Conservation (phyloP, 2,113 vertebrate genomes). For the Ahaetulla prasina region DNA sequence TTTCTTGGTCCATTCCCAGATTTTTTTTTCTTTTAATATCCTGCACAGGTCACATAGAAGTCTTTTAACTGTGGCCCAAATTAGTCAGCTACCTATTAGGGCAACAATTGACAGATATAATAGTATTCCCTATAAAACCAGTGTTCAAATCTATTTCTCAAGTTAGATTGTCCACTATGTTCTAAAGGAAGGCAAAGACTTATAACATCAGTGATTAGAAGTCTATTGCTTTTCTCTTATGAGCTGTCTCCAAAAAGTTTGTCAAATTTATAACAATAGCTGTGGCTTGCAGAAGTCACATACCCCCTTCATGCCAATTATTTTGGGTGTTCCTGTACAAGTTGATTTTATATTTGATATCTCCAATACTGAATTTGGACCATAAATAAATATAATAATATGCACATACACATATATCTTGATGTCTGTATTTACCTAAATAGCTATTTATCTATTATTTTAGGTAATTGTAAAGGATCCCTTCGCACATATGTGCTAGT, state of each 20-base stretch:
- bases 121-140: background rate
- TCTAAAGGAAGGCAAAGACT: background rate
- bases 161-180: background rate
- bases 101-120: background rate
- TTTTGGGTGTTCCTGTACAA: background rate
- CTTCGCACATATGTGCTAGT: no score
- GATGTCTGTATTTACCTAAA: background rate
- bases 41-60: background rate
- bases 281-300: background rate
- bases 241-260: background rate
- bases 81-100: background rate
- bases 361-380: background rate
- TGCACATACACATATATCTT: background rate
- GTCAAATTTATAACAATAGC: background rate
- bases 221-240: background rate
- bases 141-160: background rate
- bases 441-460: background rate
- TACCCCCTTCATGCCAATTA: background rate
- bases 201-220: background rate
- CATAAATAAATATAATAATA: background rate
- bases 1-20: background rate
- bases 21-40: background rate
- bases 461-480: no score
- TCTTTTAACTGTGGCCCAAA: background rate
- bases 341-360: background rate